A percentile compares a stretch with the other conserved stretches of the same genome.
phyloP scores from a whole-genome alignment of 2,888 invertebrate genomes.

The Empis livida region DNA sequence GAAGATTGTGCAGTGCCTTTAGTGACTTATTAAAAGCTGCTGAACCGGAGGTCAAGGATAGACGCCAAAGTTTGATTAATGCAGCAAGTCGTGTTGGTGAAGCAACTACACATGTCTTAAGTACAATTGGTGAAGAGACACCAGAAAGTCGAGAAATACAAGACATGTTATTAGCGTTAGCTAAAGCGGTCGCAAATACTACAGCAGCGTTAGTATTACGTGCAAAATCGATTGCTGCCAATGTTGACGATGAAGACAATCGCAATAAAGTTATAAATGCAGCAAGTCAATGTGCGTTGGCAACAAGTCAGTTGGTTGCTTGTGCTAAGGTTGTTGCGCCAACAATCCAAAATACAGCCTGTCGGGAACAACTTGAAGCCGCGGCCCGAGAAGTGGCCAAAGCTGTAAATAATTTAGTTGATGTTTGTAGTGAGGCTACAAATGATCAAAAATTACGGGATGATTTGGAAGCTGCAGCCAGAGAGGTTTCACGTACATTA shows the following conservation, averaged over 20 bases:
- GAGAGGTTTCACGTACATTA: conserved; percentile 75
- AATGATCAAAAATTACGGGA: conserved; percentile 55
- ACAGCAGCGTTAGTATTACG: conserved; percentile 92
- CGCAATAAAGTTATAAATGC: conserved; percentile 68
- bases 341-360: conserved; percentile 65
- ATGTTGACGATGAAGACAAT: conserved; percentile 52
- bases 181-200: conserved; percentile 95
- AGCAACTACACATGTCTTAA: conserved; percentile 84
- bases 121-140: conserved; percentile 87
- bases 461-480: conserved; percentile 72
- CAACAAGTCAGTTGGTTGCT: conserved; percentile 94
- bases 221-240: conserved; percentile 91
- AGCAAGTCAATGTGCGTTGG: conserved; percentile 92
- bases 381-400: conserved; percentile 88
- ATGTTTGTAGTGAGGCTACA: conserved; percentile 61
- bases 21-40: conserved; percentile 90
- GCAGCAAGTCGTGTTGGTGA: conserved; percentile 96
- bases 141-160: conserved; percentile 68
- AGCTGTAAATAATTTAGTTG: conserved; percentile 80
- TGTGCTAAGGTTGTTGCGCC: conserved; percentile 91
- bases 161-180: conserved; percentile 84
- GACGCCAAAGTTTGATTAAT: conserved; percentile 82
- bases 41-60: conserved; percentile 88
- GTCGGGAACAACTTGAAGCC: conserved; percentile 80
- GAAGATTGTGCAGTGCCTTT: conserved; percentile 84